Evolutionary conservation across 2,888 invertebrate species (phyloP), one percentile per base, ranked within the genome.

Genomic region (Melieria crassipennis): DNA sequence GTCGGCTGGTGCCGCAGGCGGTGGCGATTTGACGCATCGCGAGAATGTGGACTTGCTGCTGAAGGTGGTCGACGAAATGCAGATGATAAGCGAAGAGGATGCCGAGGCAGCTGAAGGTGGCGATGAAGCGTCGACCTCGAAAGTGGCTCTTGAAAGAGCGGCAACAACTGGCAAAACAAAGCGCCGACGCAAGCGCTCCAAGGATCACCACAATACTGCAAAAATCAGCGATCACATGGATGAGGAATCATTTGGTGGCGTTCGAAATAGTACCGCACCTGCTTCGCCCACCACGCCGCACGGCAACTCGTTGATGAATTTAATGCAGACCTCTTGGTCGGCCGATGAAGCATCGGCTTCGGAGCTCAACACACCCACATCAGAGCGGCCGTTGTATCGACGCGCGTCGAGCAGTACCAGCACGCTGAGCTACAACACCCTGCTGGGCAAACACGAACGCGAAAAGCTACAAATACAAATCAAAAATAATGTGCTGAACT

Each of bases 31-130:
- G 3, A 81, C 78, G 50, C 82, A 84, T 46, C 81, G 79, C 2
- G 85, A 86, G 68, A 83, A 84, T 69, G 71, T 86, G 4, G 84
- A 86, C 10, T 72, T 86, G 69, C 85, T 81, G 73, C 83, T 85
- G 79, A 88, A 77, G 78, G 88, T 81, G 82, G 85, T 81, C 75
- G 88, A 79, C 81, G 87, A 83, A 83, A 83, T 84, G 88, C 87
- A 77, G 11, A 80, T 81, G 81, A 88, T 77, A 11, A 74, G 65
- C 1, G 85, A 90, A 87, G 76, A 85, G 80, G 73, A 89, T 80
- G 86, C 73, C 43, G 66, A 65, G 7, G 43, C 16, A 5, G 30
- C 67, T n/a, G 72, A 70, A n/a, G 47, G 67, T 1, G 71, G 46
- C 46, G 68, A 50, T 7, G 61, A 42, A 6, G 7, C 16, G 0